Conservation (phyloP, 2,797 vertebrate genomes). For the Nothura maculosa region DNA sequence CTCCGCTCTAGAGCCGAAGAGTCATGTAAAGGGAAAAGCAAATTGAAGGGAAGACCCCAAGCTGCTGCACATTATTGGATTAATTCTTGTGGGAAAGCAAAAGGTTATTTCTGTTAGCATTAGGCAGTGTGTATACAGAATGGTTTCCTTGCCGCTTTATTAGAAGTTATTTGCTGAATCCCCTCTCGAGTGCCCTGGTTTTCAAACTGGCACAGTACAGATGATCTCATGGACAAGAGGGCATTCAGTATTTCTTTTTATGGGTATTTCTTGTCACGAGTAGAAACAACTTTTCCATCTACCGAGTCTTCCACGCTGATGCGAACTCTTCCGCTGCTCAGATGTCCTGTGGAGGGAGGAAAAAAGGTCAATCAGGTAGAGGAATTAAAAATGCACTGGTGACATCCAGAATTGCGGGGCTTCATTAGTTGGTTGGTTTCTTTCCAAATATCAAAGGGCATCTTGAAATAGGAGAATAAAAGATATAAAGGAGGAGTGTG, state of each 20-base stretch:
- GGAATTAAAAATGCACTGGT: not conserved
- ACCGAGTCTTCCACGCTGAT: slow-evolving; percentile 46
- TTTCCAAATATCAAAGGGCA: not conserved
- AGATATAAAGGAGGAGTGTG: not conserved
- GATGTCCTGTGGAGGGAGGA: slow-evolving; percentile 23
- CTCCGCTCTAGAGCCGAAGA: not conserved
- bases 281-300: slow-evolving; percentile 69
- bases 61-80: not conserved
- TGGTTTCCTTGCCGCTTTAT: not conserved
- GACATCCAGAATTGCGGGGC: not conserved
- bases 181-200: not conserved
- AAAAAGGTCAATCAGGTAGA: not conserved
- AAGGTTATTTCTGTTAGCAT: not conserved
- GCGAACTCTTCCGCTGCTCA: not conserved
- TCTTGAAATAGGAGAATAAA: not conserved
- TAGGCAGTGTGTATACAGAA: not conserved
- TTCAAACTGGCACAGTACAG: not conserved
- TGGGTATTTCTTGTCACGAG: slow-evolving; percentile 26
- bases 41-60: not conserved
- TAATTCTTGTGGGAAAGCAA: not conserved
- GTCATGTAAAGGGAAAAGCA: not conserved
- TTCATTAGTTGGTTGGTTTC: not conserved
- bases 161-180: not conserved
- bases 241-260: slow-evolving; percentile 26
- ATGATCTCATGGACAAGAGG: not conserved